Evolutionary conservation across 2,888 invertebrate species (phyloP).

Genomic region (Drosophila nr. perissopoda): DNA sequence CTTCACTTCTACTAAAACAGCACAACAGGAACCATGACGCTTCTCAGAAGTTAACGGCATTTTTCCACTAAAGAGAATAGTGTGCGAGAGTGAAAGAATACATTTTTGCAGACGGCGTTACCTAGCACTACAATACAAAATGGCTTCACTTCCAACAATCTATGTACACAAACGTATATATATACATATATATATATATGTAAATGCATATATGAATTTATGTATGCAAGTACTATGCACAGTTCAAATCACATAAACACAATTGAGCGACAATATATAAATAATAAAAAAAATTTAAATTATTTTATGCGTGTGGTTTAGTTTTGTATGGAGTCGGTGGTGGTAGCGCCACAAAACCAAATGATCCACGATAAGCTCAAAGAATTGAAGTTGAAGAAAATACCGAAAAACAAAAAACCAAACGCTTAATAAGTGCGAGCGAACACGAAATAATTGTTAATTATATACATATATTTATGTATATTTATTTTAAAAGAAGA

Average conservation of each 20-base stretch:
- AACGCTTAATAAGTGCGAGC: no score
- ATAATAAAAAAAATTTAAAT: no score
- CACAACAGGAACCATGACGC: slow-evolving; percentile 13
- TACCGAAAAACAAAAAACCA: no score
- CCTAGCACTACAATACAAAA: slow-evolving; percentile 7
- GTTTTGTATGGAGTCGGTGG: no score
- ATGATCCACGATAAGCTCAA: no score
- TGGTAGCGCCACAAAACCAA: no score
- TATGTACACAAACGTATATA: not conserved
- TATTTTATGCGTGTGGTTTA: no score
- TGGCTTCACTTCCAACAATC: not conserved
- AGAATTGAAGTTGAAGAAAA: no score
- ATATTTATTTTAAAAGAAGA: no score
- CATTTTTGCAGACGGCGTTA: slow-evolving; percentile 2
- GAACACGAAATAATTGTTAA: no score
- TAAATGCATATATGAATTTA: not conserved
- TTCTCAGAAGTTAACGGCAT: slow-evolving; percentile 36
- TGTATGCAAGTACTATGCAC: not conserved
- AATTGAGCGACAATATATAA: not conserved
- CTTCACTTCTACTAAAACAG: slow-evolving; percentile 12
- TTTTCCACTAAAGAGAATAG: slow-evolving; percentile 11
- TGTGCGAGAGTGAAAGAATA: slow-evolving; percentile 7
- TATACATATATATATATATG: no score
- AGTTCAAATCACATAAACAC: slow-evolving; percentile 10
- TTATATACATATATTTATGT: no score